Evolutionary conservation across 1,140 invertebrate genomes (phyloP).

Genomic region (Drosophila aff.): DNA sequence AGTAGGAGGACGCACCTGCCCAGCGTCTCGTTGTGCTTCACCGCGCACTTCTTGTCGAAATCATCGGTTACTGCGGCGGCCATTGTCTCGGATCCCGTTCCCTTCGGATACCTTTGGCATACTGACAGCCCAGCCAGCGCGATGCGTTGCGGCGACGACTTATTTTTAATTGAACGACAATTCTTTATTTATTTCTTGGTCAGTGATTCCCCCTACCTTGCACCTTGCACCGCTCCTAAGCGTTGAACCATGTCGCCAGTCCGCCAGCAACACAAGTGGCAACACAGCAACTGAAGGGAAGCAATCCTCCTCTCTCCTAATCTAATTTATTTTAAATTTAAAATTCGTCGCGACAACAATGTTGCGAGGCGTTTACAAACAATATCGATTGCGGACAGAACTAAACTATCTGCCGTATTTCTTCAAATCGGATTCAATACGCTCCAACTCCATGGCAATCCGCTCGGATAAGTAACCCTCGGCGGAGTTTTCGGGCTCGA

Average conservation of each 20-base stretch:
- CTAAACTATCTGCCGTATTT: constrained; percentile 61
- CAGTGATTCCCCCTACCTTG: constrained; percentile 21
- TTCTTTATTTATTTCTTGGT: constrained; percentile 76
- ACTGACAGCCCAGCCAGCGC: constrained; percentile 50
- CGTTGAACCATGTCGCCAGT: constrained; percentile 52
- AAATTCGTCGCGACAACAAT: neutral
- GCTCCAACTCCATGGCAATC: constrained; percentile 68
- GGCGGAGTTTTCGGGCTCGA: constrained; percentile 89
- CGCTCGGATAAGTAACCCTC: constrained; percentile 88
- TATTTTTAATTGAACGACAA: constrained; percentile 73
- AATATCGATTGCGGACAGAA: neutral
- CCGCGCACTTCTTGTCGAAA: constrained; percentile 69
- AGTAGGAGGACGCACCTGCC: constrained; percentile 70
- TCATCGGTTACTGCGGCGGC: constrained; percentile 63
- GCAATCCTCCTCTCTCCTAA: constrained; percentile 9
- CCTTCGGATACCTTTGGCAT: constrained; percentile 38
- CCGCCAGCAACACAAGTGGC: constrained; percentile 25
- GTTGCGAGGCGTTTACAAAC: constrained; percentile 1
- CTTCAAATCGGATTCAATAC: constrained; percentile 71
- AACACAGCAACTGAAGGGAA: constrained; percentile 20
- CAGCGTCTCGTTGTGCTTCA: constrained; percentile 63
- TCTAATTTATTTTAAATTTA: constrained; percentile 37
- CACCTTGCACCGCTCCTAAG: constrained; percentile 5
- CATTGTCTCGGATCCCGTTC: constrained; percentile 45
- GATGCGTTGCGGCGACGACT: constrained; percentile 39